phyloP scores from a whole-genome alignment of 2,113 vertebrate species.

The Gracilinanus agilis region DNA sequence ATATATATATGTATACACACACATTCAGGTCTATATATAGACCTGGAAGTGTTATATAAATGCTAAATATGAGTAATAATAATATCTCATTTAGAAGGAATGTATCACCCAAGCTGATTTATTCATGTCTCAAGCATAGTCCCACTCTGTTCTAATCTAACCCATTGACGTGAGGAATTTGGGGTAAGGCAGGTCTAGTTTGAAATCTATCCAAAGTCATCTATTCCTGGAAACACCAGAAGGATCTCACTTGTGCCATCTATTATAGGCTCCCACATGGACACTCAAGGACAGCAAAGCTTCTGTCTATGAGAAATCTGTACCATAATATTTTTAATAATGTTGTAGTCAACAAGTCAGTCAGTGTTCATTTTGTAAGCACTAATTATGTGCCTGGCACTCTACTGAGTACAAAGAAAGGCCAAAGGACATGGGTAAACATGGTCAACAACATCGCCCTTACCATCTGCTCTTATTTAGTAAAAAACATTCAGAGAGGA shows the following conservation, averaged over 20 bases:
- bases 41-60: neutral
- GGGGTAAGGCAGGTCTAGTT: neutral
- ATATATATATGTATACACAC: neutral
- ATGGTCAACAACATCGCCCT: neutral
- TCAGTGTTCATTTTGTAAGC: neutral
- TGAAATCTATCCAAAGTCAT: neutral
- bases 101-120: neutral
- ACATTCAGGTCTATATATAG: neutral
- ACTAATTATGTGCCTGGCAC: neutral
- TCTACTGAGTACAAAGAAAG: neutral
- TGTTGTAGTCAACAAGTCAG: neutral
- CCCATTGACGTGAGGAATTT: conserved; percentile 28
- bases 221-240: conserved; percentile 1
- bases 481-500: neutral
- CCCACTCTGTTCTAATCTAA: neutral
- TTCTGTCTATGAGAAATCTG: neutral
- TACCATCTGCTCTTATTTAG: neutral
- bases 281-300: neutral
- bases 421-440: neutral
- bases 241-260: neutral
- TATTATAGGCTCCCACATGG: neutral
- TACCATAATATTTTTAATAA: neutral
- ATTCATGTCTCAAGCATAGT: neutral
- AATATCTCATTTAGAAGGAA: conserved; percentile 37
- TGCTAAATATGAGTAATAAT: neutral